Percentiles rank a stretch among this genome's conserved stretches.
phyloP scores from a whole-genome alignment of 1,140 invertebrate species.

The Hylyphantes graminicola region DNA sequence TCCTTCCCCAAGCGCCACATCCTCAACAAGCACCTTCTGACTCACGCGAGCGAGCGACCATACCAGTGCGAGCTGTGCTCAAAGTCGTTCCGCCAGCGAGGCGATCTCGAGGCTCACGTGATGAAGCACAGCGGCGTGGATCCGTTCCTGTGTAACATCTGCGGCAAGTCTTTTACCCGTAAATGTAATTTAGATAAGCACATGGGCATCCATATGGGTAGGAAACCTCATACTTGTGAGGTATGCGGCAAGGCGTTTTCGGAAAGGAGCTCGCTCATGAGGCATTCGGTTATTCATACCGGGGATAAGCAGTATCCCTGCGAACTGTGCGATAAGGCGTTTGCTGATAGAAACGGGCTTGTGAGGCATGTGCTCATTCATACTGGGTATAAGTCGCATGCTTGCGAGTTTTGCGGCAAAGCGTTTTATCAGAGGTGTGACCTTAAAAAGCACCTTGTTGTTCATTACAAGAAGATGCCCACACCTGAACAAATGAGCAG shows the following conservation, averaged over 20 bases:
- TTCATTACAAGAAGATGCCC: neutral
- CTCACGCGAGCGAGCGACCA: slow-evolving; percentile 71
- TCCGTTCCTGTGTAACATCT: slow-evolving; percentile 82
- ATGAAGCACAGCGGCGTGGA: slow-evolving; percentile 78
- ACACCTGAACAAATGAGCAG: too few relatives aligned
- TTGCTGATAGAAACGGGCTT: neutral
- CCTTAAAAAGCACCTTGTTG: neutral
- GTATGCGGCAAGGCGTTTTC: slow-evolving; percentile 35
- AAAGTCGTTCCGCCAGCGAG: neutral
- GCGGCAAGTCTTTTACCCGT: slow-evolving; percentile 87
- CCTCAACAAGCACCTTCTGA: too few relatives aligned
- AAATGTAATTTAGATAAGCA: slow-evolving; percentile 92
- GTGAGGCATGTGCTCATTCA: neutral
- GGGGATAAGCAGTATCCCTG: neutral
- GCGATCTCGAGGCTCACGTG: slow-evolving; percentile 89
- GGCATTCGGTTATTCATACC: slow-evolving; percentile 5
- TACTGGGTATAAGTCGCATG: neutral
- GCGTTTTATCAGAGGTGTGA: neutral
- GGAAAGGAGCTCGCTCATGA: neutral
- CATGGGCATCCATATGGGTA: slow-evolving; percentile 71
- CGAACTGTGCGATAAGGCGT: slow-evolving; percentile 5
- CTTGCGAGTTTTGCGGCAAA: slow-evolving; percentile 4
- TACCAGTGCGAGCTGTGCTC: slow-evolving; percentile 70
- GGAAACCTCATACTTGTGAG: slow-evolving; percentile 62
- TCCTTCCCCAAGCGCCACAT: too few relatives aligned